Base-by-base conservation (phyloP, 2,113 vertebrate genomes). In the Notechis scutatus region DNA sequence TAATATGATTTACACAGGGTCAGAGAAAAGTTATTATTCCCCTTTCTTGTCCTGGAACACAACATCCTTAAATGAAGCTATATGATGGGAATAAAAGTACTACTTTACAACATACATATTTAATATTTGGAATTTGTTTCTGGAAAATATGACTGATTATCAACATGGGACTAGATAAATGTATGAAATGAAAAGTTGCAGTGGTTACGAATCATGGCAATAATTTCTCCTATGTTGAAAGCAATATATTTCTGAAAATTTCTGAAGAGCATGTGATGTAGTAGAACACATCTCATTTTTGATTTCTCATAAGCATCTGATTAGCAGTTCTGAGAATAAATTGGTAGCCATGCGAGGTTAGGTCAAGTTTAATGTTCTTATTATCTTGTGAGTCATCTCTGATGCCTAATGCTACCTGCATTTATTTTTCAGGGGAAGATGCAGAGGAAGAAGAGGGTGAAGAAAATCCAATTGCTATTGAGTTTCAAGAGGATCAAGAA, bases 401-500 rank as follows among this genome's bases (percentile, higher is more conserved):
- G 24, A 90, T 93, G 89, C 91, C 15, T 56, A 1, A 18, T 20
- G 47, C 85, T 88, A 87, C 45, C 64, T 95, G 0, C 0, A 34
- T 24, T 92, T 91, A 0, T 74, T 47, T 90, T 97, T 7, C 94
- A 99, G 99, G 96, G 26, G 99, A 99, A 92, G 99, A 99, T 93
- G 98, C 97, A 14, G 98, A 98, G 91, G 99, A 99, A 88, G 99
- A 99, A 56, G 99, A 99, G 64, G 98, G 97, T n/a, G 99, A 99
- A 96, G 99, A 99, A 97, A 99, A 99, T 94, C 99, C 99, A 24
- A 99, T 99, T 96, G 99, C 99, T 87, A 97, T 98, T 18, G 99
- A 99, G 95, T 99, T 99, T 97, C 99, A 98, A 4, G 99, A 99
- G 94, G 98, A 99, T 92, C 98, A 98, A 95, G 99, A 99, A 95